phyloP scores from a whole-genome alignment of 2,113 vertebrate species.

The Callithrix jacchus region DNA sequence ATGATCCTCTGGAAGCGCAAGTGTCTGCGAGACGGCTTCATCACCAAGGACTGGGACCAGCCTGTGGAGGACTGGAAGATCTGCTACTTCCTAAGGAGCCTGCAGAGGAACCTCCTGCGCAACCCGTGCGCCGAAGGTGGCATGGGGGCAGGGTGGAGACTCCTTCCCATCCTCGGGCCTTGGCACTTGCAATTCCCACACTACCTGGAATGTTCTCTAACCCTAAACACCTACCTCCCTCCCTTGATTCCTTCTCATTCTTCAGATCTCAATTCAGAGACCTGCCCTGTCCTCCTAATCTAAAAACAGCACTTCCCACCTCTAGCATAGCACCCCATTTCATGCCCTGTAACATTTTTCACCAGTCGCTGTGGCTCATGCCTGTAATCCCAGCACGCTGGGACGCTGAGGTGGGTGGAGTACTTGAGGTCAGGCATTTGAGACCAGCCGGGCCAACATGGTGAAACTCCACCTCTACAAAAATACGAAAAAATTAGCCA shows the following conservation, averaged over 20 bases:
- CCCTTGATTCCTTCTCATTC: not conserved
- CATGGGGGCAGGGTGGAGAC: not conserved
- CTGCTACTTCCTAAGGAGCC: slow-evolving; percentile 80
- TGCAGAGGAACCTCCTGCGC: slow-evolving; percentile 83
- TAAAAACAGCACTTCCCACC: not conserved
- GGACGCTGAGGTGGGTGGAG: too few relatives aligned
- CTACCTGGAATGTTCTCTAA: not conserved
- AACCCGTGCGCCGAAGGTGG: slow-evolving; percentile 80
- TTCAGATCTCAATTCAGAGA: not conserved
- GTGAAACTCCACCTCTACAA: too few relatives aligned
- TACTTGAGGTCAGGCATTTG: too few relatives aligned
- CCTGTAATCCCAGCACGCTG: too few relatives aligned
- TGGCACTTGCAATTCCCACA: not conserved
- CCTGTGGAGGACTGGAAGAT: slow-evolving; percentile 80
- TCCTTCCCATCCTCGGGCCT: not conserved
- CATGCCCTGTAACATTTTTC: not conserved
- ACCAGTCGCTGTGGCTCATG: accelerated
- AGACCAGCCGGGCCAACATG: too few relatives aligned
- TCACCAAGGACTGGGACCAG: slow-evolving; percentile 34
- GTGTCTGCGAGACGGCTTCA: slow-evolving; percentile 81
- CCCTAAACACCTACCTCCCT: accelerated
- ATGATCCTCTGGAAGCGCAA: slow-evolving; percentile 85
- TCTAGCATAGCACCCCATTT: accelerated
- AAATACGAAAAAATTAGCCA: too few relatives aligned
- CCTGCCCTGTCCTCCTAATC: not conserved